Conservation (phyloP, 1,140 invertebrate genomes). For the Lucilia cuprina region DNA sequence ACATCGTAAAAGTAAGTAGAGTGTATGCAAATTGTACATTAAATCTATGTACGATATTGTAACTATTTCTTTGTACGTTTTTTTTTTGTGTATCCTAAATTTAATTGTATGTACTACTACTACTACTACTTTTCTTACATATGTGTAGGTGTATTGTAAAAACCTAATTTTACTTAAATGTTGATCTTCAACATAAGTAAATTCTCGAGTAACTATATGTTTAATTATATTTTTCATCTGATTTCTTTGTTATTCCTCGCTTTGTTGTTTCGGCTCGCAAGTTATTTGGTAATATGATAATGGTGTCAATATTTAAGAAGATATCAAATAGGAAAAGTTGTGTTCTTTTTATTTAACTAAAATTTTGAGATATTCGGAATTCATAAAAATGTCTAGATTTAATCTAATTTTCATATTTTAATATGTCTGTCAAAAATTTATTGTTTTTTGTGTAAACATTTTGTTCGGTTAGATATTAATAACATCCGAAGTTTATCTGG, state of each 20-base stretch:
- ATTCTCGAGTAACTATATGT: not conserved
- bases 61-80: slow-evolving; percentile 14
- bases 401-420: no score
- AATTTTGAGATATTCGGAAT: no score
- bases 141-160: not conserved
- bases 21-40: not conserved
- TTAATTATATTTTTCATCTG: not conserved
- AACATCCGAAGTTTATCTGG: no score
- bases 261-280: not conserved
- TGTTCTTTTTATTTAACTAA: no score
- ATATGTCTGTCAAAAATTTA: no score
- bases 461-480: no score
- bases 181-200: not conserved
- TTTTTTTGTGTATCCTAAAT: not conserved
- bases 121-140: not conserved
- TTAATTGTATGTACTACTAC: slow-evolving; percentile 18
- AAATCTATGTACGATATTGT: slow-evolving; percentile 16
- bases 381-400: no score
- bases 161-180: not conserved
- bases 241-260: not conserved
- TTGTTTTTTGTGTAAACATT: no score
- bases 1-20: slow-evolving; percentile 40
- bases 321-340: no score
- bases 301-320: no score
- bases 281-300: not conserved